phyloP scores from a whole-genome alignment of 1,140 invertebrate species.

The Antheraea pernyi region DNA sequence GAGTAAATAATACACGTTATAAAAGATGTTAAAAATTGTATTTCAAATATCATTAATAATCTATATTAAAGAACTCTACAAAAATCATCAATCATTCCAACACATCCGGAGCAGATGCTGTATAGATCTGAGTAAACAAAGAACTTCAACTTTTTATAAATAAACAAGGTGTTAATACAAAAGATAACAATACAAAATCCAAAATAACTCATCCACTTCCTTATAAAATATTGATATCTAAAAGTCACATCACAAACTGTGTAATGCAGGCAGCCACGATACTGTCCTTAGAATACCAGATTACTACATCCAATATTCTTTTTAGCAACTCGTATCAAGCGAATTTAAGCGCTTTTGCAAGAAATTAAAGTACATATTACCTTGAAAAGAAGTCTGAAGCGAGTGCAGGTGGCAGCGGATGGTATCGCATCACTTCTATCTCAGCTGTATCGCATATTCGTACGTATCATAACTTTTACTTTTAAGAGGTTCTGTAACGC shows the following conservation, averaged over 20 bases:
- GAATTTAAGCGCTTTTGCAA: constrained; percentile 23
- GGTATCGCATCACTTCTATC: constrained; percentile 58
- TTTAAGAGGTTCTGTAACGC: constrained; percentile 65
- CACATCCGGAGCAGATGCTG: constrained; percentile 60
- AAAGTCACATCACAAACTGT: constrained; percentile 61
- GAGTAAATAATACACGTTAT: background rate
- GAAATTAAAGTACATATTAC: constrained; percentile 22
- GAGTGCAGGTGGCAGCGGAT: constrained; percentile 65
- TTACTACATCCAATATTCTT: too few species aligned
- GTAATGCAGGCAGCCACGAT: constrained; percentile 68
- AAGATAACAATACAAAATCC: constrained; percentile 60
- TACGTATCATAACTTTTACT: constrained; percentile 69
- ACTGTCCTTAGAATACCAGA: constrained; percentile 69
- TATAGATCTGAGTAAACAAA: background rate
- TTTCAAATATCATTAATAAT: background rate
- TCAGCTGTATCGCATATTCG: constrained; percentile 69
- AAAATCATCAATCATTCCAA: constrained; percentile 55
- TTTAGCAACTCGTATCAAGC: constrained; percentile 33
- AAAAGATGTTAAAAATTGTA: background rate
- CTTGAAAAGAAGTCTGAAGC: constrained; percentile 26
- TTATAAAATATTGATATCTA: constrained; percentile 77
- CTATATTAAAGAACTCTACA: constrained; percentile 10
- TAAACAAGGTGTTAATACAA: constrained; percentile 72
- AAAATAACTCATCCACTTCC: constrained; percentile 55
- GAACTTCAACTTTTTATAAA: constrained; percentile 49